Conservation (phyloP, 2,888 invertebrate genomes). For the Barypeithes pellucidus region DNA sequence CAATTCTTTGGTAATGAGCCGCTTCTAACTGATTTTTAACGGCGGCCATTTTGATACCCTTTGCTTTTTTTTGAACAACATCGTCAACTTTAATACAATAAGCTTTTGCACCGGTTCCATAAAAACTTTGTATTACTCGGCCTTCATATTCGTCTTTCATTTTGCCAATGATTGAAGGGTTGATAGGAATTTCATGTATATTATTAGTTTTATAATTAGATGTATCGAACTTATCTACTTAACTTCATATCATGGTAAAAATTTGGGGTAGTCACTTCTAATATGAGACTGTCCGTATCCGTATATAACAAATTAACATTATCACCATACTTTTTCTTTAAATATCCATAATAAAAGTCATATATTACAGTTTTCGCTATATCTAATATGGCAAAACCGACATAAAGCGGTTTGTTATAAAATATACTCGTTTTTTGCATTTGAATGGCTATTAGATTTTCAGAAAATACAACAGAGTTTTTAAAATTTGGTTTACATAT, state of each 20-base stretch:
- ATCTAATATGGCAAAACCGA: neutral
- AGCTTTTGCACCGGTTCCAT: neutral
- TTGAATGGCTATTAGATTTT: neutral
- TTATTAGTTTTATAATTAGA: neutral
- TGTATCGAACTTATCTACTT: constrained; percentile 1
- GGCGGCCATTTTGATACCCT: too few species aligned
- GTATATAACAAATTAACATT: neutral
- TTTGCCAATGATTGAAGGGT: neutral
- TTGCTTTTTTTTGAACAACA: too few species aligned
- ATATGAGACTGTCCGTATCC: neutral
- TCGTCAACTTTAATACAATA: neutral
- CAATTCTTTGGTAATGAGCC: too few species aligned
- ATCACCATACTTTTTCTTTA: neutral
- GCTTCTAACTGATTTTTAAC: too few species aligned
- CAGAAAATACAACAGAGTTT: neutral
- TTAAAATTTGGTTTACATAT: neutral
- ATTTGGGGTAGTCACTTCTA: neutral
- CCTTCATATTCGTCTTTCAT: neutral
- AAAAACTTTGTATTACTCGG: neutral
- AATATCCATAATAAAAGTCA: neutral
- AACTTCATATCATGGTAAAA: neutral
- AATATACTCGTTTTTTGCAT: neutral
- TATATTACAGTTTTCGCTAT: neutral
- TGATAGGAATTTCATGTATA: neutral
- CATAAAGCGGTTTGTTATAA: neutral